Base-by-base conservation (phyloP, 2,888 invertebrate species). In the Macropis europaea region DNA sequence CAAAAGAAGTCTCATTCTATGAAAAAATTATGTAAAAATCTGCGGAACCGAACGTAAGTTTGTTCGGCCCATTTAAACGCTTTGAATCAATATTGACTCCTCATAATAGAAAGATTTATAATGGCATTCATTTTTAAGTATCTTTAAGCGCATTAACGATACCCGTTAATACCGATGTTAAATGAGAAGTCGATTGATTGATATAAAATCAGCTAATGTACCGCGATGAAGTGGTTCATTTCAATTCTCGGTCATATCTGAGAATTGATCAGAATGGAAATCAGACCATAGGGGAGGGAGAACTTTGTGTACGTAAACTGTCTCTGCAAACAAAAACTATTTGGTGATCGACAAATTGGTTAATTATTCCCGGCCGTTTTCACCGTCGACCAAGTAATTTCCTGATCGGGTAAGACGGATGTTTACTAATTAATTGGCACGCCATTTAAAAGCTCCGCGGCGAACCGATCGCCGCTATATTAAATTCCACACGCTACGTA, bases 371-470 rank as follows among this genome's bases (percentile, higher is more conserved):
- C 50, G 7, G 1, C 6, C 19, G 15, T 15, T 53, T 47, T 22
- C 36, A 15, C 53, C 45, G 61, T 6, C 47, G 15, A 48, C 40
- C 32, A 48, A 62, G 32, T 40, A 47, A 62, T 62, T 62, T 54
- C 53, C 45, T n/a, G 17, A 43, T 34, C 66, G 43, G 22, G 45
- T 42, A 67, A 67, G 67, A 67, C 45, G 62, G 47, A 67, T 62
- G 62, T 62, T 42, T 67, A 54, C 53, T 67, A 67, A 67, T 67
- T 67, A 67, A 62, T 54, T 62, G 67, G 47, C n/a, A 28, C 40
- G 34, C 22, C 48, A 34, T 28, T 53, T 28, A 53, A 62, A 67
- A 67, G 62, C 38, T 9, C 15, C 13, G 57, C 26, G 57, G 57
- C 40, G 36, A 34, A 22, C 26, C 52, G 36, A 64, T 50, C 26